These are phyloP conservation scores for Ypsolopha sequella DNA, from an alignment of 2,888 invertebrate genomes.

Conservation along the genomic window DNA sequence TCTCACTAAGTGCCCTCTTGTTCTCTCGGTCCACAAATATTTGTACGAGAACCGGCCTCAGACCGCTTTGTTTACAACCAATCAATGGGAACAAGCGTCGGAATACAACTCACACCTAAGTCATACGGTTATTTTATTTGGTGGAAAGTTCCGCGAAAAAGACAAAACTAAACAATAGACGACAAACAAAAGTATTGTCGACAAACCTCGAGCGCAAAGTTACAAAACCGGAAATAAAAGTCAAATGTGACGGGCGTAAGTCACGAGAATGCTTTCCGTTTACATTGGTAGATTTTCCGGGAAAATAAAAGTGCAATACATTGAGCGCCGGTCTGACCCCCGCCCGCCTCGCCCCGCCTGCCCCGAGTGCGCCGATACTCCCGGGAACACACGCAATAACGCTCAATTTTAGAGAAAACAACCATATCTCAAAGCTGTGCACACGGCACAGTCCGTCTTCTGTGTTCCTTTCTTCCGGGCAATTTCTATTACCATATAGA, in stretches of 20 bases:
- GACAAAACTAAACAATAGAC: background rate
- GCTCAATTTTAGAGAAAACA: slow-evolving; percentile 67
- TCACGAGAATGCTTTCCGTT: slow-evolving; percentile 41
- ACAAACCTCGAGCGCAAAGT: background rate
- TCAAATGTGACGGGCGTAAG: slow-evolving; percentile 25
- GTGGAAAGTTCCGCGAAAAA: too few species aligned
- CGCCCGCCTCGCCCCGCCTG: background rate
- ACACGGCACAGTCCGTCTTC: slow-evolving; percentile 40
- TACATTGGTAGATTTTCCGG: slow-evolving; percentile 41
- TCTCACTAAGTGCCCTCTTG: slow-evolving; percentile 51
- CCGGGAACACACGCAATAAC: slow-evolving; percentile 53
- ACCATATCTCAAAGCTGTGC: slow-evolving; percentile 63
- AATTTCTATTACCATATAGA: slow-evolving; percentile 72
- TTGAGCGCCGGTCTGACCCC: slow-evolving; percentile 14
- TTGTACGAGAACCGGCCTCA: slow-evolving; percentile 35
- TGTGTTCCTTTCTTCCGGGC: slow-evolving; percentile 67
- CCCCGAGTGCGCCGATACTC: slow-evolving; percentile 28
- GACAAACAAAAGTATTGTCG: background rate
- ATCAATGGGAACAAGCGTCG: slow-evolving; percentile 35
- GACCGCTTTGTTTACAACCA: slow-evolving; percentile 40
- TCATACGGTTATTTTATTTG: background rate
- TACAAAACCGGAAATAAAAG: slow-evolving; percentile 11
- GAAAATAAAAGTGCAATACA: slow-evolving; percentile 35
- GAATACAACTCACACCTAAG: too few species aligned
- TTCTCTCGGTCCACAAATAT: slow-evolving; percentile 44